Conservation (phyloP, 2,888 invertebrate genomes). For the Lasioglossum zephyrum region DNA sequence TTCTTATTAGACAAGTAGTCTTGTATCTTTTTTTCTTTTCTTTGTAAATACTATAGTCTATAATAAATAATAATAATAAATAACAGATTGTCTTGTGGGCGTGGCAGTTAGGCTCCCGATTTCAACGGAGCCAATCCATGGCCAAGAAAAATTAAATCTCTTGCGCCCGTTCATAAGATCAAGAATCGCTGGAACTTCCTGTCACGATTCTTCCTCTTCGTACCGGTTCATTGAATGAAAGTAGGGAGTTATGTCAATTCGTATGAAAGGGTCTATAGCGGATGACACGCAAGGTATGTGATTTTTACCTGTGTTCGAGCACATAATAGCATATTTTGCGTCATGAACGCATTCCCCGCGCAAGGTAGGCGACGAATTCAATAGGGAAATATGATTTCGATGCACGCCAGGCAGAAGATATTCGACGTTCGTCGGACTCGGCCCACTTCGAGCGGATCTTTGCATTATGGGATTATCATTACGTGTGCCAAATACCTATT, state of each 20-base stretch:
- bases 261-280: neutral
- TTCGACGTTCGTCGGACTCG: slow-evolving; percentile 61
- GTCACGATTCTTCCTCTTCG: neutral
- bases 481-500: slow-evolving; percentile 66
- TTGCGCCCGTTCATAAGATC: neutral
- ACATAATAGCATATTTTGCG: slow-evolving; percentile 28
- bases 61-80: too few species aligned
- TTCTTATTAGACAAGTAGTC: too few species aligned
- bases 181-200: neutral
- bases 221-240: slow-evolving; percentile 19
- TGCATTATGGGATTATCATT: slow-evolving; percentile 74
- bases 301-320: slow-evolving; percentile 28
- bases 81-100: neutral
- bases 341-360: neutral
- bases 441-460: slow-evolving; percentile 61
- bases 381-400: slow-evolving; percentile 67
- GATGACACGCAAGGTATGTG: neutral
- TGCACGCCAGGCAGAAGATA: slow-evolving; percentile 63
- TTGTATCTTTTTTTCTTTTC: too few species aligned
- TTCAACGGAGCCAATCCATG: neutral
- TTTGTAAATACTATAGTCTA: too few species aligned
- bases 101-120: neutral
- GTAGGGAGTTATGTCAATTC: slow-evolving; percentile 44
- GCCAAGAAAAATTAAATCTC: neutral
- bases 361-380: slow-evolving; percentile 36